Evolutionary conservation across 2,888 invertebrate genomes (phyloP), one percentile per base, ranked within the genome.

Genomic region (Hedychridium roseum): DNA sequence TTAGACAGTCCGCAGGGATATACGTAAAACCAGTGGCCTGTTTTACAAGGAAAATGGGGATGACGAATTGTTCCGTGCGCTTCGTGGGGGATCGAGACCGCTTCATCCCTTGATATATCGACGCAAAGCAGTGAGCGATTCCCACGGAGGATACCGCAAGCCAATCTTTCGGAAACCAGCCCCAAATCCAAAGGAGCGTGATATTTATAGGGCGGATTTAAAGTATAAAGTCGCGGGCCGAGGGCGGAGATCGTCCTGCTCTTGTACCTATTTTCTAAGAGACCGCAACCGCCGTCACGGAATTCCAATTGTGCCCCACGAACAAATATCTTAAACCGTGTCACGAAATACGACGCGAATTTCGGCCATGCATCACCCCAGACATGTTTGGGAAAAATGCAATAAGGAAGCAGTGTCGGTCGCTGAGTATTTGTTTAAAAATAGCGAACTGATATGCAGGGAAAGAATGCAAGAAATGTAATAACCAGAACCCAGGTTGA

Each of bases 121-220:
- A 61, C 57, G 66, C 62, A 52, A 65, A 64, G 57, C 66, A 62
- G 59, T 57, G 64, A 68, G 68, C 67, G 69, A 71, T 70, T 68
- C 68, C 70, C 65, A 76, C 77, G 74, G 66, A 70, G 77, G 75
- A 77, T 78, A 76, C 74, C 74, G 74, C 70, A 76, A 77, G 76
- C 77, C 78, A 78, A 78, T 78, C 78, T 78, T 78, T 77, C 73
- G 78, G 78, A 78, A 78, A 78, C 75, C 77, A 73, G 71, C 71
- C 73, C 73, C 71, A 71, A 71, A 76, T 76, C 77, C 77, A 72
- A 77, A 77, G 73, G 68, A 77, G 73, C 77, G 72, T 71, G 71
- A 78, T 78, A 78, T 79, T 78, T 79, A 79, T 79, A 76, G 78
- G 76, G 61, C 55, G 78, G 78, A 78, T 79, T 79, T 78, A 76